These are phyloP conservation scores for Sebastes elongatus DNA, from an alignment of 2,797 vertebrate genomes.

Conservation along the genomic window DNA sequence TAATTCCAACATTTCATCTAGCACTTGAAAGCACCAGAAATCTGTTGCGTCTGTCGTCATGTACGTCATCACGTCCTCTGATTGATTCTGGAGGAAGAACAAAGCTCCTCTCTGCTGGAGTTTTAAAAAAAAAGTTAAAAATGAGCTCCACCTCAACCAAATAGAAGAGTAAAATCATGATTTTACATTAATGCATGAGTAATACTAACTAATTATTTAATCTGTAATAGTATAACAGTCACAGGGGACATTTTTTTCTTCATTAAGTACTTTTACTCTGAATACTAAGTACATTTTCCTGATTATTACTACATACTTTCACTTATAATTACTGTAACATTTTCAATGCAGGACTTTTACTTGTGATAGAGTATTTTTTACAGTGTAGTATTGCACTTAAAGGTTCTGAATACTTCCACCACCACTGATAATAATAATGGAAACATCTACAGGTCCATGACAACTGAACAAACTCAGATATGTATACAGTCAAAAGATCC, in stretches of 20 bases:
- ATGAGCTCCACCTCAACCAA: background rate
- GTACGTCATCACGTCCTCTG: constrained; percentile 4
- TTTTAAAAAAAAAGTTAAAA: background rate
- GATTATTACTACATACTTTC: too few species aligned
- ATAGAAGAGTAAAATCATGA: too few species aligned
- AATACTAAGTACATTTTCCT: too few species aligned
- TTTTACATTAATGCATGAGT: background rate
- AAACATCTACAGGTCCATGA: too few species aligned
- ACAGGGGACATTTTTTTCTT: background rate
- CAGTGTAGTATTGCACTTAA: too few species aligned
- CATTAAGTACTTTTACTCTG: too few species aligned
- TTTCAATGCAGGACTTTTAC: background rate
- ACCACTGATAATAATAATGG: too few species aligned
- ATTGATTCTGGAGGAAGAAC: background rate
- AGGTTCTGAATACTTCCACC: too few species aligned
- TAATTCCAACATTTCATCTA: background rate
- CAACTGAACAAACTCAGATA: too few species aligned
- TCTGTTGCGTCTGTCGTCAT: background rate
- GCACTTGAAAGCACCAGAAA: background rate
- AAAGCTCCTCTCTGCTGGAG: background rate
- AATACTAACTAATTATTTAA: background rate
- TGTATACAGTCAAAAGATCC: background rate
- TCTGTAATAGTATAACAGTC: background rate
- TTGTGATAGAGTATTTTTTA: background rate
- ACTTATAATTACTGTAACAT: too few species aligned